phyloP scores from a whole-genome alignment of 2,888 invertebrate genomes.

The Platerodrilus igneus region DNA sequence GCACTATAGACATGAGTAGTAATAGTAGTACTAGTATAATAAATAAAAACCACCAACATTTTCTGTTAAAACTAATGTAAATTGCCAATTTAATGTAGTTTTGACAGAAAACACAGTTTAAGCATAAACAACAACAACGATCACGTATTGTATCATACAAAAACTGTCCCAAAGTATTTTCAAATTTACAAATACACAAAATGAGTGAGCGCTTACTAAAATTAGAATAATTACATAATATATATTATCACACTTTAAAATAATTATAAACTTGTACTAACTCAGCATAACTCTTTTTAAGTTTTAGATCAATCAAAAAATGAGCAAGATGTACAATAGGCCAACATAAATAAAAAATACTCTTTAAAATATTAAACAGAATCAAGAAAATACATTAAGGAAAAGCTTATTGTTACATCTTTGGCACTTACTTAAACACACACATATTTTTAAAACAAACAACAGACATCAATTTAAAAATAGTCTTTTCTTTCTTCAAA shows the following conservation, averaged over 20 bases:
- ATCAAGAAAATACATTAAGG: conserved; percentile 2
- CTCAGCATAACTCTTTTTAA: conserved; percentile 12
- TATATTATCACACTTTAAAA: conserved; percentile 21
- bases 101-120: conserved; percentile 38
- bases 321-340: conserved; percentile 3
- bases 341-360: conserved; percentile 4
- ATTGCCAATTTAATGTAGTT: conserved; percentile 24
- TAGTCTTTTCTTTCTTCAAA: conserved; percentile 18
- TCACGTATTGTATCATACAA: conserved; percentile 41
- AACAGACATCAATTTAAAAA: conserved; percentile 17
- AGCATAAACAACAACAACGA: conserved; percentile 37
- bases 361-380: neutral
- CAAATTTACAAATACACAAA: conserved; percentile 21
- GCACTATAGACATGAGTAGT: no score
- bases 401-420: conserved; percentile 9
- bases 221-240: no score
- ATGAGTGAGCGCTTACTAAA: no score
- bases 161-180: conserved; percentile 35
- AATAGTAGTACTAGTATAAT: no score
- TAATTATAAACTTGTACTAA: conserved; percentile 19
- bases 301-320: no score
- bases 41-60: conserved; percentile 11
- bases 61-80: conserved; percentile 9
- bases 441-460: neutral
- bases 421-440: conserved; percentile 10